Evolutionary conservation across 1,140 invertebrate genomes (phyloP).

Genomic region (Belonocnema kinseyi): DNA sequence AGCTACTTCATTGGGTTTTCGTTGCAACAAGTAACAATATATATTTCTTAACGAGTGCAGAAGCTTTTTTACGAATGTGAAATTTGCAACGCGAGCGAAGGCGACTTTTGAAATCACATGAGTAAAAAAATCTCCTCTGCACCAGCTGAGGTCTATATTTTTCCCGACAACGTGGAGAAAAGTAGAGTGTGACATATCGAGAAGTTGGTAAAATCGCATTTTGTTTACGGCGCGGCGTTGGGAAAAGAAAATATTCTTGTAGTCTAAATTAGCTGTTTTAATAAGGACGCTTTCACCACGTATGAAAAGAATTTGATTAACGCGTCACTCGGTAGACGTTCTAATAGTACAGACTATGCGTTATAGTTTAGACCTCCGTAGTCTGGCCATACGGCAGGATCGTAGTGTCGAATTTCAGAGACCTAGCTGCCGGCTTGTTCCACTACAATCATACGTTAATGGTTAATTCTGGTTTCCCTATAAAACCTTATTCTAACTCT

Average conservation of each 20-base stretch:
- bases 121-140: no score
- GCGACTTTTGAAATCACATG: no score
- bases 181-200: no score
- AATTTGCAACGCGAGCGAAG: no score
- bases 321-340: constrained; percentile 39
- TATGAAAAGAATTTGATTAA: constrained; percentile 3
- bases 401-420: constrained; percentile 64
- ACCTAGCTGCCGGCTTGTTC: constrained; percentile 46
- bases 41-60: no score
- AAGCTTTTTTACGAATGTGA: no score
- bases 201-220: no score
- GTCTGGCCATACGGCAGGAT: constrained; percentile 58
- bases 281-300: not conserved
- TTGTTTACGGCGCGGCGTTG: no score
- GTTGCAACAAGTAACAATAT: no score
- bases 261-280: not conserved
- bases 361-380: constrained; percentile 47
- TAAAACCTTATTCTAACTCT: constrained; percentile 44
- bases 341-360: constrained; percentile 57
- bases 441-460: constrained; percentile 62
- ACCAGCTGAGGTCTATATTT: no score
- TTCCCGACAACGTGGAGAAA: no score
- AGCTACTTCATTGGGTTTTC: no score
- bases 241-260: not conserved
- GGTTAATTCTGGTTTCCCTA: constrained; percentile 61